Conservation (phyloP, 2,888 invertebrate species). For the Acheta domesticus region DNA sequence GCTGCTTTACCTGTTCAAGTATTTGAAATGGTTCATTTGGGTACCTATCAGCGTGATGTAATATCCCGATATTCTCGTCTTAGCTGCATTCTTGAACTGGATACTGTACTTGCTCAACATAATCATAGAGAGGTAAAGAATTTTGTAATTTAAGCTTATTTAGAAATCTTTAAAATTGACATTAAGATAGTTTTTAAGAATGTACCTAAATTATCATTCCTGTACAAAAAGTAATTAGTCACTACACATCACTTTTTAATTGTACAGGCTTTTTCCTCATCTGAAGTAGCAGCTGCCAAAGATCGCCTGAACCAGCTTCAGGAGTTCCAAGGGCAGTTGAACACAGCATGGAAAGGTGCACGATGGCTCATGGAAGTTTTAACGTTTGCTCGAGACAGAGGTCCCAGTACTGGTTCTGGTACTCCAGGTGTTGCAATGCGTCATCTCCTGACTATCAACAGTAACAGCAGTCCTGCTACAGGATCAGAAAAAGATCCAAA, state of each 20-base stretch:
- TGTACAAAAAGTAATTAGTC: too few species aligned
- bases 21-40: slow-evolving; percentile 91
- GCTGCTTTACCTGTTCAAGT: slow-evolving; percentile 89
- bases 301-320: slow-evolving; percentile 77
- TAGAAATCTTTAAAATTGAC: too few species aligned
- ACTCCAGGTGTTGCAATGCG: slow-evolving; percentile 46
- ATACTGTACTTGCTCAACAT: slow-evolving; percentile 87
- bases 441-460: slow-evolving; percentile 44
- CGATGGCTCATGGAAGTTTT: slow-evolving; percentile 97
- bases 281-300: slow-evolving; percentile 81
- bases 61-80: slow-evolving; percentile 87
- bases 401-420: slow-evolving; percentile 40
- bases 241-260: background rate
- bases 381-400: slow-evolving; percentile 83
- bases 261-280: slow-evolving; percentile 77
- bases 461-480: slow-evolving; percentile 50
- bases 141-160: background rate
- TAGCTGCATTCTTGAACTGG: slow-evolving; percentile 89
- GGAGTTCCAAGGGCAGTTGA: slow-evolving; percentile 80
- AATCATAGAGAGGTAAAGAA: slow-evolving; percentile 71
- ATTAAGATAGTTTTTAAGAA: too few species aligned
- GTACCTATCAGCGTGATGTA: slow-evolving; percentile 88
- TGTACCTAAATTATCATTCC: too few species aligned
- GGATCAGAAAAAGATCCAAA: slow-evolving; percentile 51
- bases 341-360: slow-evolving; percentile 87